Base-by-base conservation (phyloP, 37 sponge, comb jelly and placozoan genomes). In the Haliclona indistincta region DNA sequence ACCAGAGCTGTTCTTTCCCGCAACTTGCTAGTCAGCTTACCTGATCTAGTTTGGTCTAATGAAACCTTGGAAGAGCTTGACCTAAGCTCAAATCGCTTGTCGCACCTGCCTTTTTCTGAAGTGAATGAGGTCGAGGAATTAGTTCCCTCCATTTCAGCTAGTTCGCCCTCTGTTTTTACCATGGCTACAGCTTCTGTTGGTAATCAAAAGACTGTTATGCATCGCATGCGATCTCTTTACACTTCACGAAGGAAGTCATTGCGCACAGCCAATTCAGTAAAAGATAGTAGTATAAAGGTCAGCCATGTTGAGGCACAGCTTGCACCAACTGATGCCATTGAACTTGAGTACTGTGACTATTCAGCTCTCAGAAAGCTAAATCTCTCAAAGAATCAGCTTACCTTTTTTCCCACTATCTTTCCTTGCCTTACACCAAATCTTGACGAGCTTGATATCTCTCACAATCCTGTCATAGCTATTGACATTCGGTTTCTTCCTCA, bases 371-470 rank as follows among this genome's bases (percentile, higher is more conserved):
- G 41, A 19, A 68, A 68, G 35, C 38, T 92, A 39, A 81, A 76
- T 35, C 56, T 92, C 35, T 71, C 85, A 47, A 28, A 49, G 28
- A 92, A 92, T 58, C 45, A 71, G 41, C 44, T 92, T 26, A 42
- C 40, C 4, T 4, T 29, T 6, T 87, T 87, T 62, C 88, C 93
- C 0, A 62, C 71, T 35, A 85, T 65, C 0, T 56, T 93, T 17
- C 83, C 90, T 17, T 89, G 86, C 61, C 63, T 89, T 29, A 80
- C 93, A 41, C 86, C 89, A 7, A 81, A 77, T 44, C 71, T 93
- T 5, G 6, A 28, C 22, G 89, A 93, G 56, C 65, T 93, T 26
- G 70, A 86, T 55, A 38, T 93, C 0, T 79, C 83, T 1, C 23
- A 73, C 63, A 86, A 86, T 55, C 23, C 23, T 5, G 35, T 83